Conservation (phyloP, 1,140 invertebrate genomes). For the Triops longicaudatus region DNA sequence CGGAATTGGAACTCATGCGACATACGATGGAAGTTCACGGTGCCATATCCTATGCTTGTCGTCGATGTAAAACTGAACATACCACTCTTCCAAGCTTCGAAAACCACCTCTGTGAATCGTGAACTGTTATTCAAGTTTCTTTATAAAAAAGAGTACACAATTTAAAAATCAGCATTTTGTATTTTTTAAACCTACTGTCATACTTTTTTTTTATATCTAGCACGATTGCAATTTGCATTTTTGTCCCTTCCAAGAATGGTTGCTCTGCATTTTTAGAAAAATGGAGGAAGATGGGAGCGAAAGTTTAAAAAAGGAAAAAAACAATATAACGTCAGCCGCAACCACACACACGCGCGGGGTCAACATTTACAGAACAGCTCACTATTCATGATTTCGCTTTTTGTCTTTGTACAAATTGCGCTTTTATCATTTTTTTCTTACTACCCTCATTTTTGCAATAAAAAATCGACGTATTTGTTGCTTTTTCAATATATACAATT, state of each 20-base stretch:
- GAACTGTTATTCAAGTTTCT: neutral
- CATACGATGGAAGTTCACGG: neutral
- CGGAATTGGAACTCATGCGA: neutral
- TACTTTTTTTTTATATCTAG: constrained; percentile 1
- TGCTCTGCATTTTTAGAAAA: neutral
- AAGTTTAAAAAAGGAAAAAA: constrained; percentile 1
- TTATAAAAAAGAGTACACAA: neutral
- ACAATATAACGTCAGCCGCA: neutral
- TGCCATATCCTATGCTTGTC: neutral
- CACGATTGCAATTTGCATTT: constrained; percentile 10
- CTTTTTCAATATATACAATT: neutral
- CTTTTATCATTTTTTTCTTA: neutral
- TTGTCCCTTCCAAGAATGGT: neutral
- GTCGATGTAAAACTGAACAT: neutral
- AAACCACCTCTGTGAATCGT: neutral
- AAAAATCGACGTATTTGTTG: neutral
- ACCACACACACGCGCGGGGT: neutral
- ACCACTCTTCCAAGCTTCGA: neutral
- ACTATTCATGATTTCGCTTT: neutral
- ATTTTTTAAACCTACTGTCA: constrained; percentile 2
- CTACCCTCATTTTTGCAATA: neutral
- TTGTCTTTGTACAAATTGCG: neutral
- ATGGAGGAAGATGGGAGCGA: neutral
- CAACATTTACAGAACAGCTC: neutral
- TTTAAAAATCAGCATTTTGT: constrained; percentile 8